Evolutionary conservation across 1,140 invertebrate genomes (phyloP).

Genomic region (Laupala kohalensis): DNA sequence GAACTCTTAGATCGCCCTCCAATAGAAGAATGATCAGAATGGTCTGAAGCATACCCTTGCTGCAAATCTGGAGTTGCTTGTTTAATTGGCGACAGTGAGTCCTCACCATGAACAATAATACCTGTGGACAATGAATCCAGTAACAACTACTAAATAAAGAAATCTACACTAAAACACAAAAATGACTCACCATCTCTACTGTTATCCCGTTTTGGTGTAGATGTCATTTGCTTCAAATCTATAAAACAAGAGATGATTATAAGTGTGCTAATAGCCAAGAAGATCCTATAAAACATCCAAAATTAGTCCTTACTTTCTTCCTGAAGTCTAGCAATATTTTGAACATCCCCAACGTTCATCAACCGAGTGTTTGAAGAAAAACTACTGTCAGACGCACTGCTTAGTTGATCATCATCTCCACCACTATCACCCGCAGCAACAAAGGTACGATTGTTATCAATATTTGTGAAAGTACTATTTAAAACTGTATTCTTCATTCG

Average conservation of each 20-base stretch:
- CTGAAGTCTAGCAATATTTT: constrained; percentile 13
- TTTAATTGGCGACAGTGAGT: constrained; percentile 3
- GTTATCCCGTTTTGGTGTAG: not conserved
- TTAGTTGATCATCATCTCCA: constrained; percentile 12
- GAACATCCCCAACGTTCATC: constrained; percentile 14
- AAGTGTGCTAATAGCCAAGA: not conserved
- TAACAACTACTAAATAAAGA: not conserved
- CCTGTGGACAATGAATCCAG: not conserved
- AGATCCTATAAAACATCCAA: not conserved
- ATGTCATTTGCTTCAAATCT: constrained; percentile 8
- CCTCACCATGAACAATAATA: not conserved
- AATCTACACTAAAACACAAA: not conserved
- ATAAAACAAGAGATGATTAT: not conserved
- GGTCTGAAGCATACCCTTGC: constrained; percentile 8
- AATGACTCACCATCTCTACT: constrained; percentile 6
- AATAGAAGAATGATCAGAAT: constrained; percentile 4
- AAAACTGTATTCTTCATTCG: constrained; percentile 1
- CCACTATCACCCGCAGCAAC: constrained; percentile 2
- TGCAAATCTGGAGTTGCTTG: not conserved
- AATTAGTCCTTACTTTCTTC: constrained; percentile 12
- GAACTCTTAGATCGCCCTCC: constrained; percentile 9
- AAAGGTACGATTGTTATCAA: not conserved
- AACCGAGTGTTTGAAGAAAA: constrained; percentile 11
- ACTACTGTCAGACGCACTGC: constrained; percentile 14
- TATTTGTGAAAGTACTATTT: constrained; percentile 9